phyloP scores from a whole-genome alignment of 2,797 vertebrate genomes.

The Adelosebastes latens region DNA sequence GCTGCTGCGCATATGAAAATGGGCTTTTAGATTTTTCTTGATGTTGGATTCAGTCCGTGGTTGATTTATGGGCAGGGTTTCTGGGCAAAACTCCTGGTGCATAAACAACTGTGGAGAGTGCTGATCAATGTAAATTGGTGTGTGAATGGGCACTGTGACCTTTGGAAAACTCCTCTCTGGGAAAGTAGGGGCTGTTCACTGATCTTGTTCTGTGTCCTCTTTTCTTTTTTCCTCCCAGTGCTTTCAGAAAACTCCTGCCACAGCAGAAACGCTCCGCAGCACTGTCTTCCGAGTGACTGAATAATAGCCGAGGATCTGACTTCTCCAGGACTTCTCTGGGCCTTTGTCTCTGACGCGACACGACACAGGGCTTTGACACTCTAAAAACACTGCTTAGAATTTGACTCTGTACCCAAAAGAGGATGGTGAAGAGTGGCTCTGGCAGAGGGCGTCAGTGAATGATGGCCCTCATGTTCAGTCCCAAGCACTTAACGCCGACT shows the following conservation, averaged over 20 bases:
- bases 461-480: conserved; percentile 63
- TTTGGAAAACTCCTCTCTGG: conserved; percentile 71
- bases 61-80: conserved; percentile 74
- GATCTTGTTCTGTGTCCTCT: conserved; percentile 33
- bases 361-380: conserved; percentile 51
- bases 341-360: conserved; percentile 59
- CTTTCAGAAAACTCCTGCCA: conserved; percentile 51
- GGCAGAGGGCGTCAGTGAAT: conserved; percentile 52
- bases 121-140: conserved; percentile 80
- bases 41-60: conserved; percentile 47
- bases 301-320: conserved; percentile 47
- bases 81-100: conserved; percentile 52
- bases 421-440: conserved; percentile 52
- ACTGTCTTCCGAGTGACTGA: conserved; percentile 45
- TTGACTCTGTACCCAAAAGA: conserved; percentile 37
- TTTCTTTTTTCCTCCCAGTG: background rate
- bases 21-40: conserved; percentile 37
- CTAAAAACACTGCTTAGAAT: conserved; percentile 52
- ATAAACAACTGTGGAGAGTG: conserved; percentile 63
- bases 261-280: conserved; percentile 51
- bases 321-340: conserved; percentile 37
- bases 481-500: conserved; percentile 56
- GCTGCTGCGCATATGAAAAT: conserved; percentile 29
- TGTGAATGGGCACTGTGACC: conserved; percentile 71
- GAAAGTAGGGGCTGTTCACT: conserved; percentile 47